These are phyloP conservation scores for Tridacna crocea DNA, from an alignment of 2,888 invertebrate genomes.

Conservation along the genomic window DNA sequence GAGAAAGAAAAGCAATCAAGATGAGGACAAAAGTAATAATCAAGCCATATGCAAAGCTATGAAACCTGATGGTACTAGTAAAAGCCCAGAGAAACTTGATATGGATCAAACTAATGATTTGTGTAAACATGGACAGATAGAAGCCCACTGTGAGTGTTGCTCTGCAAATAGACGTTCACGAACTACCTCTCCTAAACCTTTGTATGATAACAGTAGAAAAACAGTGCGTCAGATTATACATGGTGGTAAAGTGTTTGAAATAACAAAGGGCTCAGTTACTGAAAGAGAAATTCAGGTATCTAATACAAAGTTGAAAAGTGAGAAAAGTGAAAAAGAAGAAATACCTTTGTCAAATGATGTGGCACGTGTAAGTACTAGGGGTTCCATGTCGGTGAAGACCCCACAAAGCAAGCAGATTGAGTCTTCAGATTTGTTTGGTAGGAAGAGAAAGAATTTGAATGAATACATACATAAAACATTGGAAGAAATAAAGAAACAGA, in stretches of 20 bases:
- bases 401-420: neutral
- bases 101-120: neutral
- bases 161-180: neutral
- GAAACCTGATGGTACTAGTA: conserved; percentile 54
- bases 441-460: conserved; percentile 36
- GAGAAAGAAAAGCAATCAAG: neutral
- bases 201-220: conserved; percentile 25
- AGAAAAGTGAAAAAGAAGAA: neutral
- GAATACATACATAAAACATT: conserved; percentile 51
- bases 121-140: conserved; percentile 17
- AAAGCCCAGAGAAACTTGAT: conserved; percentile 14
- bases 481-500: conserved; percentile 46
- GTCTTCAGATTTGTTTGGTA: neutral
- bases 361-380: neutral
- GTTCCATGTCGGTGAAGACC: neutral
- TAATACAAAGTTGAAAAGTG: neutral
- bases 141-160: conserved; percentile 7
- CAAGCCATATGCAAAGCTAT: conserved; percentile 4
- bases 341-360: neutral
- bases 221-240: conserved; percentile 52
- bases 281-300: conserved; percentile 19
- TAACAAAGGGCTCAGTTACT: conserved; percentile 53
- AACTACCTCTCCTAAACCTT: conserved; percentile 7
- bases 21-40: neutral
- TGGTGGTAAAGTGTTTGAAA: conserved; percentile 60